Evolutionary conservation across 2,797 vertebrate species (phyloP), one percentile per base, ranked within the genome.

Genomic region (Vireo griseus): DNA sequence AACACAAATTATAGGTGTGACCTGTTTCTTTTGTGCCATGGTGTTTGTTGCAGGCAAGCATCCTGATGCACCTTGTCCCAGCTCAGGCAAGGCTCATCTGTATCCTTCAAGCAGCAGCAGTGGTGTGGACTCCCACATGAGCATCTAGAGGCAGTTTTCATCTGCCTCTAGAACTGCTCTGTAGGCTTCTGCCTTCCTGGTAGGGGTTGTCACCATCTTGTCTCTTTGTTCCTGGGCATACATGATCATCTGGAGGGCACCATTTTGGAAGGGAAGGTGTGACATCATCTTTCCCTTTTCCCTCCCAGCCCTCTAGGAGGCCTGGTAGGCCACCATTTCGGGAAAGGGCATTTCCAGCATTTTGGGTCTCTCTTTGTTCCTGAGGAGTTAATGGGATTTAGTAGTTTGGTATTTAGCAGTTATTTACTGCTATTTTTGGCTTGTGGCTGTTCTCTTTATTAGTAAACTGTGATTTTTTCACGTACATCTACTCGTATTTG

Each of bases 311-410:
- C 19, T 63, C 31, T 52, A 37, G 48, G 35, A 10, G 8, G 25
- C n/a, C 25, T 52, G 47, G 48, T 44, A 10, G 8, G 25, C n/a
- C 25, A 18, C 25, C 25, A 35, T 35, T 19, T 35, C 0, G 0
- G 59, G n/a, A 35, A 63, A 77, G 48, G 39, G 26, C n/a, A 54
- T 35, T 77, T 77, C 74, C 59, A 65, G 17, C 26, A 37, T 54
- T 45, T 54, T 65, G 20, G 13, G 13, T 37, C 25, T 77, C 39
- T 63, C 31, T 17, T 51, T 42, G 25, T 52, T 52, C 48, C 25
- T 6, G 9, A 35, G 37, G 25, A 24, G 25, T 42, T 44, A 0
- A 35, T 51, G 24, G 29, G 37, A 24, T 63, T 44, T 52, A 63
- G 31, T 52, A 35, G 58, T 52, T 62, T 52, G 37, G 31, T 52